Percentiles rank a stretch among this genome's conserved stretches.
Evolutionary conservation across 1,140 invertebrate species (phyloP).

Genomic region (Asobara japonica): DNA sequence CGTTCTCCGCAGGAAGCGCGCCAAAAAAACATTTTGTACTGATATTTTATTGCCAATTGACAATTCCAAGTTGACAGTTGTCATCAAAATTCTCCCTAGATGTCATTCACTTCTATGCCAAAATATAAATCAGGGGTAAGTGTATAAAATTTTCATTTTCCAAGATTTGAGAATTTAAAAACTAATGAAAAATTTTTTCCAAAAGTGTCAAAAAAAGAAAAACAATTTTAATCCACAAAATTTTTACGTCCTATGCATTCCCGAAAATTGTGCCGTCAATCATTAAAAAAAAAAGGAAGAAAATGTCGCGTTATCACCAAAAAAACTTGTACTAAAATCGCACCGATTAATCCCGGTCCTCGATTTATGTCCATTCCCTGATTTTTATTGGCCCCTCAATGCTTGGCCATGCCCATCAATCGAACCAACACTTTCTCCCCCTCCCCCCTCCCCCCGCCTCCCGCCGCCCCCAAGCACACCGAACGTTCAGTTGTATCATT

Average conservation of each 20-base stretch:
- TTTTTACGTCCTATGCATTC: no score
- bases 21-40: not conserved
- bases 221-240: no score
- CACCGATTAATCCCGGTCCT: slow-evolving; percentile 47
- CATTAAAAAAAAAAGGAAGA: not conserved
- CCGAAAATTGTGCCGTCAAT: no score
- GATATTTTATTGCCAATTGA: no score
- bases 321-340: not conserved
- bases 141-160: no score
- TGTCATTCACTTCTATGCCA: no score
- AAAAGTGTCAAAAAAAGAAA: no score
- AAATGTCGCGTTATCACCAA: not conserved
- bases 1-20: not conserved
- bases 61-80: no score
- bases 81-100: no score
- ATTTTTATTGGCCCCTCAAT: slow-evolving; percentile 47
- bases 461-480: not conserved
- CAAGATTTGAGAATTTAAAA: no score
- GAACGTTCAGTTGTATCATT: not conserved
- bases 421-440: not conserved
- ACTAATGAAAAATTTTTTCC: no score
- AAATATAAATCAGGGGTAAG: no score
- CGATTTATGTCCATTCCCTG: slow-evolving; percentile 43
- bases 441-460: slow-evolving; percentile 20
- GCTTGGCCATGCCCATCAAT: slow-evolving; percentile 34